phyloP scores from a whole-genome alignment of 2,797 vertebrate species.

The Poecilia picta region DNA sequence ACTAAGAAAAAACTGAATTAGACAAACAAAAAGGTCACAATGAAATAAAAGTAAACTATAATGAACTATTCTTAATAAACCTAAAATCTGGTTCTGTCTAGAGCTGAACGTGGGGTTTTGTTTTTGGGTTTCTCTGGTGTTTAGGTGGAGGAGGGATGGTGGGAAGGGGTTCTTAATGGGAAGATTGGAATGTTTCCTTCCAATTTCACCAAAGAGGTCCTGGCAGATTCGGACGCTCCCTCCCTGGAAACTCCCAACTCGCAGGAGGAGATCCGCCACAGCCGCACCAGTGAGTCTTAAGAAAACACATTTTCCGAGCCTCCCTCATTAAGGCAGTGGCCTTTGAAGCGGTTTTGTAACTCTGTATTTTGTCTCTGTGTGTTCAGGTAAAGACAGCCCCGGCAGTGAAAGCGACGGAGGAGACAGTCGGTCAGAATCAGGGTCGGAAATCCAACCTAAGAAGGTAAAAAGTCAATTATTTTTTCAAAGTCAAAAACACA shows the following conservation, averaged over 20 bases:
- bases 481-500: not conserved
- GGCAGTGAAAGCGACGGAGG: slow-evolving; percentile 95
- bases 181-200: slow-evolving; percentile 98
- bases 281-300: slow-evolving; percentile 87
- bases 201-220: slow-evolving; percentile 95
- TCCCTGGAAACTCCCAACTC: slow-evolving; percentile 77
- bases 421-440: slow-evolving; percentile 91
- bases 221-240: slow-evolving; percentile 82
- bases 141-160: slow-evolving; percentile 98
- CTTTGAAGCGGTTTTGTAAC: not conserved
- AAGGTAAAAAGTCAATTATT: slow-evolving; percentile 79
- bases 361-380: slow-evolving; percentile 27
- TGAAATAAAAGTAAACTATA: no score
- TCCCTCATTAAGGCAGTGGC: not conserved
- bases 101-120: not conserved
- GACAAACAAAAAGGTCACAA: no score
- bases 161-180: slow-evolving; percentile 93
- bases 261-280: slow-evolving; percentile 86
- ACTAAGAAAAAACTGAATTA: no score
- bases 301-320: not conserved
- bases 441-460: slow-evolving; percentile 94
- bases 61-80: not conserved
- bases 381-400: slow-evolving; percentile 87
- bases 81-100: not conserved
- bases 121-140: not conserved